phyloP scores from a whole-genome alignment of 2,888 invertebrate genomes.

The Atherix ibis region DNA sequence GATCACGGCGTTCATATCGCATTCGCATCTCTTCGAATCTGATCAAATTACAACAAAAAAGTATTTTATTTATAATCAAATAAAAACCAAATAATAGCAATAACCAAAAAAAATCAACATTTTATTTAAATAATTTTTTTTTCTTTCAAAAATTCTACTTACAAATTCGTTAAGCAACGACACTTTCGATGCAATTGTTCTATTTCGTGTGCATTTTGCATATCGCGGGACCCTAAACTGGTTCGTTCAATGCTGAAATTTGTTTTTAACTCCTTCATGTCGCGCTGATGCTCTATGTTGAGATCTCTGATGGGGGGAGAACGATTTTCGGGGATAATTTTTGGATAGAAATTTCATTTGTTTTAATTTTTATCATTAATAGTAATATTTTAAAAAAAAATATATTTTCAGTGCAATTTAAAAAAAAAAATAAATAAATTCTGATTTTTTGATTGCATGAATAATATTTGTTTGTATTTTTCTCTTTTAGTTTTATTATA shows the following conservation, averaged over 20 bases:
- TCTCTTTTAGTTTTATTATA: too few relatives aligned
- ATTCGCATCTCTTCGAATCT: slow-evolving; percentile 43
- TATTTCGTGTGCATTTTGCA: slow-evolving; percentile 38
- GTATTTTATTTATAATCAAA: slow-evolving; percentile 1
- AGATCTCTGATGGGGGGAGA: slow-evolving; percentile 31
- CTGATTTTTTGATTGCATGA: not conserved
- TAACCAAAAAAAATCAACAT: not conserved
- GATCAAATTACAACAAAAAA: not conserved
- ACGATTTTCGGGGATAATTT: slow-evolving; percentile 9
- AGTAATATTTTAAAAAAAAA: not conserved
- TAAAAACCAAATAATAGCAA: slow-evolving; percentile 1
- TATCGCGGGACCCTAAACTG: slow-evolving; percentile 31
- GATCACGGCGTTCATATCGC: slow-evolving; percentile 40
- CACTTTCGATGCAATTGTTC: slow-evolving; percentile 41
- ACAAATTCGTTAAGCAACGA: slow-evolving; percentile 40
- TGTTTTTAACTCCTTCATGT: slow-evolving; percentile 30
- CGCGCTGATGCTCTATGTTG: slow-evolving; percentile 31
- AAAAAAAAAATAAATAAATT: not conserved
- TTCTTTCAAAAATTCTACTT: slow-evolving; percentile 21
- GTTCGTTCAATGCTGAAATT: slow-evolving; percentile 29
- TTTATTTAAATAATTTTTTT: not conserved
- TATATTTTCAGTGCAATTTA: not conserved
- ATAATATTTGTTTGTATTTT: too few relatives aligned
- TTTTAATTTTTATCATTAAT: not conserved
- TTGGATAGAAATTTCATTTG: slow-evolving; percentile 1